A percentile compares a stretch with the other conserved stretches of the same genome.
phyloP scores from a whole-genome alignment of 2,797 vertebrate species.

The Oreochromis grahami region DNA sequence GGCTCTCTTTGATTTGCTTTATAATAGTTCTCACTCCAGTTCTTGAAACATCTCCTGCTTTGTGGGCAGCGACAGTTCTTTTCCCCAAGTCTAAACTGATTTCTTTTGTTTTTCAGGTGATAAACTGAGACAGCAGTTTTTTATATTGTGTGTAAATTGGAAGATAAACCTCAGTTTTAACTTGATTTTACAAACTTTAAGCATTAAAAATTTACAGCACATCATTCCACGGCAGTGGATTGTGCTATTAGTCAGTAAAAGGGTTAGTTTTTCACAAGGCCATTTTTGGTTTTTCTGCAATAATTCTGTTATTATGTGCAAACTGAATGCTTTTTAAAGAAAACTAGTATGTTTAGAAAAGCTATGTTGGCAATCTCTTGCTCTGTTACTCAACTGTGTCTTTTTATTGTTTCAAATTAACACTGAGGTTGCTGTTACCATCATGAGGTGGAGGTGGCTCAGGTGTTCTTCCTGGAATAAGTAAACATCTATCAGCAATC shows the following conservation, averaged over 20 bases:
- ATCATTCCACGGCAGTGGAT: not conserved
- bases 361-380: not conserved
- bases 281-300: not conserved
- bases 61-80: not conserved
- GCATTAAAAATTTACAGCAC: not conserved
- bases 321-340: not conserved
- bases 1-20: not conserved
- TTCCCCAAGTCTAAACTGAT: not conserved
- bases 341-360: not conserved
- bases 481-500: not conserved
- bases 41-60: not conserved
- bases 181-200: not conserved
- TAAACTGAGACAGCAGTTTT: not conserved
- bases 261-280: not conserved
- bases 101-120: not conserved
- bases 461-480: constrained; percentile 68
- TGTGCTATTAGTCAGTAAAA: not conserved
- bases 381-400: not conserved
- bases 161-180: not conserved
- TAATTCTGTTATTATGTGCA: not conserved
- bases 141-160: not conserved
- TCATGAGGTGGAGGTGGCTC: constrained; percentile 77
- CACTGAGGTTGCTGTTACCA: constrained; percentile 52
- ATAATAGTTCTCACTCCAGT: not conserved
- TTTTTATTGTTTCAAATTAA: not conserved